Percentiles rank a stretch among this genome's conserved stretches.
Evolutionary conservation across 2,797 vertebrate species (phyloP).

Genomic region (Amazonetta brasiliensis): DNA sequence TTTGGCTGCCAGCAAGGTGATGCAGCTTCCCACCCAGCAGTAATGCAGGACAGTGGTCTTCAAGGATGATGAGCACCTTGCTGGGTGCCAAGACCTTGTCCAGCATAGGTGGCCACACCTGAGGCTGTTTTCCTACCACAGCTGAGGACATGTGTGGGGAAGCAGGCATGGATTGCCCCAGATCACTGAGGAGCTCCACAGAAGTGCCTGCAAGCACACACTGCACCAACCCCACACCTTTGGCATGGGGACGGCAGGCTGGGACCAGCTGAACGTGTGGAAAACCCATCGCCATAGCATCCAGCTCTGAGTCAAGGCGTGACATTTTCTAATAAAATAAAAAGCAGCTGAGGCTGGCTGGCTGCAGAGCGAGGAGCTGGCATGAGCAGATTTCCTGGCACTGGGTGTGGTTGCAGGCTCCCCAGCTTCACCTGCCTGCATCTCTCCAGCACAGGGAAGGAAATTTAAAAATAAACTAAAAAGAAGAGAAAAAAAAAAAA

Average conservation of each 20-base stretch:
- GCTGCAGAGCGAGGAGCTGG: constrained; percentile 5
- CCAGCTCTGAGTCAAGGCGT: constrained; percentile 45
- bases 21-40: background rate
- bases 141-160: rapidly evolving
- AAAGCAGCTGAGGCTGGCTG: constrained; percentile 55
- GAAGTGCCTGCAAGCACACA: background rate
- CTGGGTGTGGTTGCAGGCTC: background rate
- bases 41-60: background rate
- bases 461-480: background rate
- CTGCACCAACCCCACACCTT: background rate
- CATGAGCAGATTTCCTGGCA: background rate
- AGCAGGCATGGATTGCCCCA: background rate
- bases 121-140: background rate
- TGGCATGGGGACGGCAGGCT: background rate
- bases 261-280: background rate
- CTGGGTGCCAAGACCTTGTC: background rate
- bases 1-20: background rate
- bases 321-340: constrained; percentile 59
- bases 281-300: constrained; percentile 19
- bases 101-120: background rate
- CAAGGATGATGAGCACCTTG: background rate
- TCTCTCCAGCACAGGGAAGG: background rate
- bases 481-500: background rate
- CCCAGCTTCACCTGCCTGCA: background rate
- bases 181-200: background rate